Conservation (phyloP, 2,113 vertebrate species). For the Arenaria interpres region DNA sequence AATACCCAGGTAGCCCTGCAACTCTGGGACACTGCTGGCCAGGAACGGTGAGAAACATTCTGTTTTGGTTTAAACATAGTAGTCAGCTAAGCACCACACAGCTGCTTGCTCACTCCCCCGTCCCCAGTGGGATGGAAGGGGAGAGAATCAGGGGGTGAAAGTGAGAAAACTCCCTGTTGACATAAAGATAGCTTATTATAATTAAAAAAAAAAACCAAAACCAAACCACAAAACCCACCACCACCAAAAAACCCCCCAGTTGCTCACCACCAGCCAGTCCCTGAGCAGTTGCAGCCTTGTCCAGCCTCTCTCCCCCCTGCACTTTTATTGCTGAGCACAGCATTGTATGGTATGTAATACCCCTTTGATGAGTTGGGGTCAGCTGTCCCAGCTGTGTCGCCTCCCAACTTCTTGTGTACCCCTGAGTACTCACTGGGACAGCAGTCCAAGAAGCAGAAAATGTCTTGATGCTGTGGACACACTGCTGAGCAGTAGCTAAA, state of each 20-base stretch:
- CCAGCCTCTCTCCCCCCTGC: not conserved
- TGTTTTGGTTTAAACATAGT: not conserved
- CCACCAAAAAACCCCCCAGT: not conserved
- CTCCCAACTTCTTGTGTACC: not conserved
- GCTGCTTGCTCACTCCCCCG: not conserved
- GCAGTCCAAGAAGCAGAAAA: not conserved
- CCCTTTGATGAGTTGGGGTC: not conserved
- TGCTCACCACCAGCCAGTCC: not conserved
- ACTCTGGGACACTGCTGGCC: conserved; percentile 94
- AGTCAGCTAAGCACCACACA: not conserved
- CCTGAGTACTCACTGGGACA: not conserved
- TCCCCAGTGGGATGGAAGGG: not conserved
- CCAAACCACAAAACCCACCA: not conserved
- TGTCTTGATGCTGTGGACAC: not conserved
- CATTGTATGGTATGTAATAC: not conserved
- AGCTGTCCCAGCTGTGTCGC: not conserved
- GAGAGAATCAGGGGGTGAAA: not conserved
- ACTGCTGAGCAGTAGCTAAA: not conserved
- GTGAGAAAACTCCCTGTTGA: not conserved
- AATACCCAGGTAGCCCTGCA: conserved; percentile 84
- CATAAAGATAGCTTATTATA: not conserved
- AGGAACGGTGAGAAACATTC: conserved; percentile 81
- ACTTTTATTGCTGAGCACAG: not conserved
- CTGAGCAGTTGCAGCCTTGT: not conserved
- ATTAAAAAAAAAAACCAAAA: not conserved